These are phyloP conservation scores for Pterostichus niger DNA, from an alignment of 2,888 invertebrate species.

Conservation along the genomic window DNA sequence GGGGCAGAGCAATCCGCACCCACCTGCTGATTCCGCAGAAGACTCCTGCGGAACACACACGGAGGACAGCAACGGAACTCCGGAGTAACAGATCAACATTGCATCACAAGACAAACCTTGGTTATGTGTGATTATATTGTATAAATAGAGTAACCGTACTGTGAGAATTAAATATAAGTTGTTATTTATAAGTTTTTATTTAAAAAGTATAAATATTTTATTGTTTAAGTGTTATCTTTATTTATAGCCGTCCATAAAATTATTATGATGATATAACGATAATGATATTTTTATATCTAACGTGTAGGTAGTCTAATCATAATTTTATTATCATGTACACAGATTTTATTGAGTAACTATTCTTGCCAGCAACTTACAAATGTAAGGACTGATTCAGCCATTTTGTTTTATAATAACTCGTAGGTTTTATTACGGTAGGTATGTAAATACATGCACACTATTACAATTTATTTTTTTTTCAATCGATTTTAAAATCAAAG, in stretches of 20 bases:
- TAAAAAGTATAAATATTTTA: conserved; percentile 62
- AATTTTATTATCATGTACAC: conserved; percentile 45
- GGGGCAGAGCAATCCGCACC: conserved; percentile 68
- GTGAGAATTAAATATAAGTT: conserved; percentile 58
- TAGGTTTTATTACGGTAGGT: conserved; percentile 4
- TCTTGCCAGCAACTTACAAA: conserved; percentile 41
- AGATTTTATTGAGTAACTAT: conserved; percentile 29
- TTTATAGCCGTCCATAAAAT: conserved; percentile 56
- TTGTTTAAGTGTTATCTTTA: conserved; percentile 65
- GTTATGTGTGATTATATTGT: conserved; percentile 63
- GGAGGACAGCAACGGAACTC: conserved; percentile 73
- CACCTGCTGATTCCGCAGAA: conserved; percentile 71
- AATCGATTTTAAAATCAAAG: background rate
- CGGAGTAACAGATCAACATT: conserved; percentile 69
- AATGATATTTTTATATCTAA: conserved; percentile 53
- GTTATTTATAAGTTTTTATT: conserved; percentile 65
- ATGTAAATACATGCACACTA: background rate
- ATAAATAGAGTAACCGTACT: conserved; percentile 63
- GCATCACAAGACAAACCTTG: conserved; percentile 33
- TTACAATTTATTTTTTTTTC: conserved; percentile 6
- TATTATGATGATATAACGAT: conserved; percentile 44
- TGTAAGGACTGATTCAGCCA: conserved; percentile 31
- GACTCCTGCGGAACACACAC: conserved; percentile 74
- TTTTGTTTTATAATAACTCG: conserved; percentile 35
- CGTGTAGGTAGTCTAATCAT: conserved; percentile 40